Base-by-base conservation (phyloP, 2,888 invertebrate genomes). In the Diaphora mendica region DNA sequence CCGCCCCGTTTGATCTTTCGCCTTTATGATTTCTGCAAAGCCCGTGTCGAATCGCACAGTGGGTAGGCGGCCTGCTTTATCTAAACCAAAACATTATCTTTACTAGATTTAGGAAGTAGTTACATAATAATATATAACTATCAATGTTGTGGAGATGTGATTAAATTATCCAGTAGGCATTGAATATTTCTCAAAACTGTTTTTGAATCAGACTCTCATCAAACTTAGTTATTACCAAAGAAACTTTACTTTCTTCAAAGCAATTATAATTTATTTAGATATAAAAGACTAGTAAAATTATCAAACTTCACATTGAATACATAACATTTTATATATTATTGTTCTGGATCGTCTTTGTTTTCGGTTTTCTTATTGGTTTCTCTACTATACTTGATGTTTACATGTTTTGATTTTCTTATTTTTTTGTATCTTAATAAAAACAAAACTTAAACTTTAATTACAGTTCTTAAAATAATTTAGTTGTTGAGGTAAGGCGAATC, bases 1-100 rank as follows among this genome's bases (percentile, higher is more conserved):
- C 82, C 82, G 79, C 73, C 88, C 73, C 88, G 89, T 93, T 93
- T 93, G 92, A 92, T 92, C 91, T 92, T 82, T 85, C 91, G 91
- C 90, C 86, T 87, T 88, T 88, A 88, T 90, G 90, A 90, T 86
- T 90, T 89, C 82, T 86, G 81, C 79, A 86, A 86, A 81, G 87
- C 79, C 81, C 64, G 82, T 82, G 74, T 82, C 73, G 79, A 78
- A 78, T 83, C 78, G 76, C 78, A 80, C 79, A 70, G 81, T 79
- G 81, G 72, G 71, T 35, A 67, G 71, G 44, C n/a, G 20, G 30
- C 42, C 55, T 33, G 33, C 51, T 73, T 39, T 64, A 79, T 82
- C 76, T 74, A 77, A 79, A 74, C 71, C 74, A 68, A 73, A 71
- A 69, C 68, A 62, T 64, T 72, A 72, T 66, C 26, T 69, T 64